A percentile compares a stretch with the other conserved stretches of the same genome.
Conservation (phyloP, 2,113 vertebrate genomes). For the Chaenocephalus aceratus region DNA sequence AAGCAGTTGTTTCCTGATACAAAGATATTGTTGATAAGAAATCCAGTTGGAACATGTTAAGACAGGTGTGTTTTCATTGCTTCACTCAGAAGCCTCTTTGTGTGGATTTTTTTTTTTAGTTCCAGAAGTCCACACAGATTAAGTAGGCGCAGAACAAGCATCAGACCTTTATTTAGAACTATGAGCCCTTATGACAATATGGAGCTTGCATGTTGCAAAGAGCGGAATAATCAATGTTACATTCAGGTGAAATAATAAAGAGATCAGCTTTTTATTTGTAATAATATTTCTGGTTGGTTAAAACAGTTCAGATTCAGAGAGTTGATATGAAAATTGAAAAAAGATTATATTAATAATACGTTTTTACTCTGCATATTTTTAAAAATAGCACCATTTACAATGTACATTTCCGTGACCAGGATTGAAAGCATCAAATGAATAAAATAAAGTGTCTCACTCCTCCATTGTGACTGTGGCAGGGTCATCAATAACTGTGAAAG, state of each 20-base stretch:
- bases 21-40: background rate
- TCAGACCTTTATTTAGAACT: too few relatives aligned
- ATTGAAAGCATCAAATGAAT: background rate
- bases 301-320: background rate
- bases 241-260: too few relatives aligned
- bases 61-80: background rate
- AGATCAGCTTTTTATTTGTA: background rate
- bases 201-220: too few relatives aligned
- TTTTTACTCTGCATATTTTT: background rate
- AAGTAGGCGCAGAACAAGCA: too few relatives aligned
- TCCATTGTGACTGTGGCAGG: background rate
- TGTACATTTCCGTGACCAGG: background rate
- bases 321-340: slow-evolving; percentile 4
- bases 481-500: slow-evolving; percentile 50
- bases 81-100: background rate
- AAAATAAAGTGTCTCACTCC: background rate
- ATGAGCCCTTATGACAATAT: too few relatives aligned
- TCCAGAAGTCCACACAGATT: too few relatives aligned
- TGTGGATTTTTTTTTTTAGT: background rate
- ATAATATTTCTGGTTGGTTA: background rate
- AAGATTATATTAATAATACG: background rate
- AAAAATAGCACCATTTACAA: too few relatives aligned
- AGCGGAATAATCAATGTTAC: too few relatives aligned
- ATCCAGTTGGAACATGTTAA: background rate
- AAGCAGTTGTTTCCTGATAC: too few relatives aligned